Conservation (phyloP, 2,797 vertebrate species). For the Hoplostethus mediterraneus region DNA sequence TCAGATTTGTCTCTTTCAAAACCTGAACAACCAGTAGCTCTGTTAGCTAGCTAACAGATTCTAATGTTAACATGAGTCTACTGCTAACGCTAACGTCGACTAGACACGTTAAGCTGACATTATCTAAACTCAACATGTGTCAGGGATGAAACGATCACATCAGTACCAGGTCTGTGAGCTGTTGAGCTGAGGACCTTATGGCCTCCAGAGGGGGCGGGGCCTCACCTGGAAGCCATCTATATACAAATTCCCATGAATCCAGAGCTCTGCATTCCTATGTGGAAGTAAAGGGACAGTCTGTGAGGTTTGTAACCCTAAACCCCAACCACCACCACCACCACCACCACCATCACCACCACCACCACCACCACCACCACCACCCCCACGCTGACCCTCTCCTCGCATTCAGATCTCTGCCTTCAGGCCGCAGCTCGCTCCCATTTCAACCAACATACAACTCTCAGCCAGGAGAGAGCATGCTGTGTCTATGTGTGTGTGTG, state of each 20-base stretch:
- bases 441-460: slow-evolving; percentile 51
- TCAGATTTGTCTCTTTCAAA: too few relatives aligned
- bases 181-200: slow-evolving; percentile 13
- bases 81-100: too few relatives aligned
- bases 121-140: too few relatives aligned
- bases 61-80: too few relatives aligned
- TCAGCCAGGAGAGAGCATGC: slow-evolving; percentile 30
- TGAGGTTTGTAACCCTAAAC: slow-evolving; percentile 70
- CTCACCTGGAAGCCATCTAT: slow-evolving; percentile 1
- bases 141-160: too few relatives aligned
- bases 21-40: too few relatives aligned
- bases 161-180: too few relatives aligned
- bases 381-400: slow-evolving; percentile 65
- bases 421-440: slow-evolving; percentile 68
- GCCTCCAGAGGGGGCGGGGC: slow-evolving; percentile 23
- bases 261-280: slow-evolving; percentile 22
- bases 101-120: too few relatives aligned
- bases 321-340: slow-evolving; percentile 30
- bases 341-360: slow-evolving; percentile 50
- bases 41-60: too few relatives aligned
- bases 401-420: slow-evolving; percentile 69
- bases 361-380: slow-evolving; percentile 41
- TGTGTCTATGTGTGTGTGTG: slow-evolving; percentile 16
- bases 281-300: slow-evolving; percentile 65
- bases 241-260: slow-evolving; percentile 37